Percentiles rank a stretch among this genome's conserved stretches.
phyloP scores from a whole-genome alignment of 2,797 vertebrate genomes.

The Gila robusta region DNA sequence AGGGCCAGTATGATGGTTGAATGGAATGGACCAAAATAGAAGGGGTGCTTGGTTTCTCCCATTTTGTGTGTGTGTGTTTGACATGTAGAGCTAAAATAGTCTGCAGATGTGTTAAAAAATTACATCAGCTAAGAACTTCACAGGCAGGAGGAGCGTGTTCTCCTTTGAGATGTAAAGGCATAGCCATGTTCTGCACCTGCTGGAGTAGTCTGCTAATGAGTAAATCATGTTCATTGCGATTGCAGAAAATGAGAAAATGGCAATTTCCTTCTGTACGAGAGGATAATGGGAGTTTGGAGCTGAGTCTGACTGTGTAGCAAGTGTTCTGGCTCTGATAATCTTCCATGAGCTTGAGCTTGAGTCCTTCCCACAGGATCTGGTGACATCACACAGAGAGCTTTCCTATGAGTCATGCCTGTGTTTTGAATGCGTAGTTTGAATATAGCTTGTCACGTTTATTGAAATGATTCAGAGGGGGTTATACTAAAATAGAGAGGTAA shows the following conservation, averaged over 20 bases:
- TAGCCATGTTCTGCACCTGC: not conserved
- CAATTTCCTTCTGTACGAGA: not conserved
- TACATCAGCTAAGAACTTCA: not conserved
- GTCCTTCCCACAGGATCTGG: constrained; percentile 28
- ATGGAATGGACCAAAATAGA: not conserved
- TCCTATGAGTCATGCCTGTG: constrained; percentile 36
- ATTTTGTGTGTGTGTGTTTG: not conserved
- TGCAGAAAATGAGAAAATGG: constrained; percentile 4
- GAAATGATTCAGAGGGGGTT: not conserved
- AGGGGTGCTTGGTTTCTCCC: not conserved
- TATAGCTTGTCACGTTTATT: constrained; percentile 9
- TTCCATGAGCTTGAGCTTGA: not conserved
- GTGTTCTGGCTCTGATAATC: not conserved
- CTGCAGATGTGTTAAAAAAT: not conserved
- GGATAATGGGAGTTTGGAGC: not conserved
- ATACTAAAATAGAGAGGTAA: not conserved
- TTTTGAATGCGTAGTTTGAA: constrained; percentile 32
- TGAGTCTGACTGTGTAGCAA: not conserved
- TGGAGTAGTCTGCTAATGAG: not conserved
- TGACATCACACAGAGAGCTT: constrained; percentile 24
- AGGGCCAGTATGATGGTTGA: not conserved
- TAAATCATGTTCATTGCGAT: not conserved
- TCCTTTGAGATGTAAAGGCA: not conserved
- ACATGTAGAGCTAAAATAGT: constrained; percentile 6
- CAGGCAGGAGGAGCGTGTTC: not conserved